Base-by-base conservation (phyloP, 2,888 invertebrate species). In the Xanthia togata region DNA sequence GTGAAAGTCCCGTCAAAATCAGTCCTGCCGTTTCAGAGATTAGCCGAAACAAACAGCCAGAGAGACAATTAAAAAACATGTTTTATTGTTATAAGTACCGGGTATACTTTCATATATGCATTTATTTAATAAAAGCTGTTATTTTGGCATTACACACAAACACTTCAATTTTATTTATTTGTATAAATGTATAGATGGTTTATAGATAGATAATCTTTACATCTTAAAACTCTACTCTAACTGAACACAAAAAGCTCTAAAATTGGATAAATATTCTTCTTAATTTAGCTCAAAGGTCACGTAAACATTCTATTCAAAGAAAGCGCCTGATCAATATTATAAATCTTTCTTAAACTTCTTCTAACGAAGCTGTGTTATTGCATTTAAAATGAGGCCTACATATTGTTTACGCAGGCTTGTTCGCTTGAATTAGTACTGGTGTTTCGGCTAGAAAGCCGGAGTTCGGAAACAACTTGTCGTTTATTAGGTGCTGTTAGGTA, bases 361-460 rank as follows among this genome's bases (percentile, higher is more conserved):
- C 53, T 23, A 80, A 55, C 47, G 17, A 70, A 41, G 53, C 67
- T 73, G 81, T 81, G 81, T 73, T 84, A 73, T 63, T 84, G 81
- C 73, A 82, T 84, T 80, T 80, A 63, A 80, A 82, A 84, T 80
- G 63, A 84, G 84, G 84, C 73, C 70, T 79, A 26, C 17, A 41
- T 26, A 38, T 63, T 82, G 73, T 84, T 84, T 68, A 70, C 67
- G 12, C 4, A 73, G 5, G 26, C 59, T 80, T 73, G 84, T 63
- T 84, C 14, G 47, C 67, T 47, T 31, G 59, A 78, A 73, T 83
- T 62, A 70, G 64, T 59, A 73, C 67, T 65, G 59, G 38, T 69
- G 62, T 79, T 71, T 64, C 55, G 68, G 41, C 68, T 67, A n/a
- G 9, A 38, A 81, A 70, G 67, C 55, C 14, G 38, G 38, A 79